phyloP scores from a whole-genome alignment of 2,888 invertebrate species.

The Torymus aiolomorphi region DNA sequence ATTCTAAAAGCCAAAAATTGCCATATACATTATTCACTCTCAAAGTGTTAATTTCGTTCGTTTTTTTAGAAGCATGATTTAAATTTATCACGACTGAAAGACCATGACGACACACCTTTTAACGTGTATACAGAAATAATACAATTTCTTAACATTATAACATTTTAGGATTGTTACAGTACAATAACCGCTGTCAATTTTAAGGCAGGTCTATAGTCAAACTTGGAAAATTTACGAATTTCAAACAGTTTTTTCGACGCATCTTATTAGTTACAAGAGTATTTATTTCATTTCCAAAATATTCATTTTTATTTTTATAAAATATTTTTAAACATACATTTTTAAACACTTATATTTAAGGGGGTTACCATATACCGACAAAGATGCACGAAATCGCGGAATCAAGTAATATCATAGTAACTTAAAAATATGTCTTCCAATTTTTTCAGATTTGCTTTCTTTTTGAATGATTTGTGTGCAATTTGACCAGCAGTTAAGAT shows the following conservation, averaged over 20 bases:
- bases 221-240: conserved; percentile 9
- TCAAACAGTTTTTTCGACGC: neutral
- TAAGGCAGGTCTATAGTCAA: conserved; percentile 36
- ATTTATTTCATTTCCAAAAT: neutral
- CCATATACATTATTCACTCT: too few species aligned
- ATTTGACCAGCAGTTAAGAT: too few species aligned
- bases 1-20: too few species aligned
- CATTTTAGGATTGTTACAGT: conserved; percentile 33
- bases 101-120: conserved; percentile 21
- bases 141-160: conserved; percentile 29
- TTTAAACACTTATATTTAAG: too few species aligned
- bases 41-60: conserved; percentile 20
- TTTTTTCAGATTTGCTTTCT: too few species aligned
- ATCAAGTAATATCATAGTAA: too few species aligned
- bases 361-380: too few species aligned
- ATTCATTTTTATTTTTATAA: conserved; percentile 16
- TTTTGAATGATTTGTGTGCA: too few species aligned
- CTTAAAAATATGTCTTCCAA: too few species aligned
- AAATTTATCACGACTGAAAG: conserved; percentile 40
- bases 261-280: neutral
- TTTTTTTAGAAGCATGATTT: conserved; percentile 38
- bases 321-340: conserved; percentile 28
- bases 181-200: conserved; percentile 36
- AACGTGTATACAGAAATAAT: conserved; percentile 31
- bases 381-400: too few species aligned